These are phyloP conservation scores for Euura lappo DNA, from an alignment of 1,140 invertebrate genomes.

Conservation along the genomic window DNA sequence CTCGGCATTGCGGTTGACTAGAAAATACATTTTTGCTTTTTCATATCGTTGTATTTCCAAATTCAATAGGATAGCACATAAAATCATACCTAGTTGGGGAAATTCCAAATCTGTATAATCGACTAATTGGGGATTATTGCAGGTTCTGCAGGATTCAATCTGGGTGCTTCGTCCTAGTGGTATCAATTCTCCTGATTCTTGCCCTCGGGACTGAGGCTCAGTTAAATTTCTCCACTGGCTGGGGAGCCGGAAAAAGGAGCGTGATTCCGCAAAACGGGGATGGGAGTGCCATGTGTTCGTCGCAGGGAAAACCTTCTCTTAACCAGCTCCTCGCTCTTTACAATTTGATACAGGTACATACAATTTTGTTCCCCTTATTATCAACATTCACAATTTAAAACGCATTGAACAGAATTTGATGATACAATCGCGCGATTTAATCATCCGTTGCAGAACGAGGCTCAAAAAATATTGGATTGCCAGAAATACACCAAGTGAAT, in stretches of 20 bases:
- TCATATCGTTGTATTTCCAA: too few relatives aligned
- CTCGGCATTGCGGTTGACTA: too few relatives aligned
- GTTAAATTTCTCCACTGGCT: slow-evolving; percentile 54
- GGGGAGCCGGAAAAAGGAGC: slow-evolving; percentile 45
- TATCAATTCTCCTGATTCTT: slow-evolving; percentile 36
- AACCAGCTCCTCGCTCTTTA: slow-evolving; percentile 40
- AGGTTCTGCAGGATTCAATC: slow-evolving; percentile 30
- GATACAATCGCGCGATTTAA: neutral
- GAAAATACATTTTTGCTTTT: too few relatives aligned
- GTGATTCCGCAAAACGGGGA: slow-evolving; percentile 27
- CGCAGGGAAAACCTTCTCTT: slow-evolving; percentile 23
- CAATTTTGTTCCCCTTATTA: neutral
- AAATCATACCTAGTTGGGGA: too few relatives aligned
- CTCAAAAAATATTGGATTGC: slow-evolving; percentile 34
- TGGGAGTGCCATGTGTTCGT: slow-evolving; percentile 15
- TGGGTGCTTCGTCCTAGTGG: slow-evolving; percentile 24
- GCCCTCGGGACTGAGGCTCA: slow-evolving; percentile 37
- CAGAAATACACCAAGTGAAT: slow-evolving; percentile 32
- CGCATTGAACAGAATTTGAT: slow-evolving; percentile 5
- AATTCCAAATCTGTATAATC: neutral
- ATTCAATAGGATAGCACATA: too few relatives aligned
- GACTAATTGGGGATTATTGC: neutral
- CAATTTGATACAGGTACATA: slow-evolving; percentile 37
- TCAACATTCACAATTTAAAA: slow-evolving; percentile 5
- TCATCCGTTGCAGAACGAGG: slow-evolving; percentile 29